phyloP scores from a whole-genome alignment of 2,113 vertebrate genomes.

The Nanorana parkeri region DNA sequence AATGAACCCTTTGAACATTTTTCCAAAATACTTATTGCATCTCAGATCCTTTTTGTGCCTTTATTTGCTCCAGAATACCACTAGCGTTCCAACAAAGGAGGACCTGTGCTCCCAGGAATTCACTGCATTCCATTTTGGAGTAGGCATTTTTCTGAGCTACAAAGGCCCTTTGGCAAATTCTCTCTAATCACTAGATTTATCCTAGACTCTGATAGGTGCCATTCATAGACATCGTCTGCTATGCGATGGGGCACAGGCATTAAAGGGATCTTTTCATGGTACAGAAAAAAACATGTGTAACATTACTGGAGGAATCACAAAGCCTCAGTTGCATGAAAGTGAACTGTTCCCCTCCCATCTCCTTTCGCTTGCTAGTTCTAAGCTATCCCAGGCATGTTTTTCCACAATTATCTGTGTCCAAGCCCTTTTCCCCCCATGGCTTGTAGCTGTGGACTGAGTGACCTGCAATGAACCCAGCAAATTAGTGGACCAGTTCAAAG shows the following conservation, averaged over 20 bases:
- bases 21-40: constrained; percentile 84
- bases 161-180: constrained; percentile 94
- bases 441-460: constrained; percentile 68
- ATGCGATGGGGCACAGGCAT: constrained; percentile 78
- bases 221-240: constrained; percentile 84
- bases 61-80: constrained; percentile 90
- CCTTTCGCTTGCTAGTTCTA: constrained; percentile 39
- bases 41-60: constrained; percentile 88
- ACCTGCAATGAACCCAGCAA: constrained; percentile 63
- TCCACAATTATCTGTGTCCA: constrained; percentile 50
- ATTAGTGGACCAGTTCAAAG: constrained; percentile 59
- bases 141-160: constrained; percentile 94
- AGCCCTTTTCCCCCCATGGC: constrained; percentile 60
- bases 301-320: constrained; percentile 79
- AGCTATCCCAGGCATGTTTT: constrained; percentile 49
- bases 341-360: constrained; percentile 57
- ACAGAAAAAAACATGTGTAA: constrained; percentile 79
- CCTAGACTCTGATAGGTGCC: constrained; percentile 89
- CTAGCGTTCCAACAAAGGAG: constrained; percentile 87
- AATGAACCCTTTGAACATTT: constrained; percentile 78
- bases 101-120: constrained; percentile 95
- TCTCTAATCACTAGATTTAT: constrained; percentile 93
- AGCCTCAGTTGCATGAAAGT: constrained; percentile 71
- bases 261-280: constrained; percentile 83
- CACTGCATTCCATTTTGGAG: constrained; percentile 94